Evolutionary conservation across 2,113 vertebrate genomes (phyloP), one percentile per base, ranked within the genome.

Genomic region (Vidua chalybeata): DNA sequence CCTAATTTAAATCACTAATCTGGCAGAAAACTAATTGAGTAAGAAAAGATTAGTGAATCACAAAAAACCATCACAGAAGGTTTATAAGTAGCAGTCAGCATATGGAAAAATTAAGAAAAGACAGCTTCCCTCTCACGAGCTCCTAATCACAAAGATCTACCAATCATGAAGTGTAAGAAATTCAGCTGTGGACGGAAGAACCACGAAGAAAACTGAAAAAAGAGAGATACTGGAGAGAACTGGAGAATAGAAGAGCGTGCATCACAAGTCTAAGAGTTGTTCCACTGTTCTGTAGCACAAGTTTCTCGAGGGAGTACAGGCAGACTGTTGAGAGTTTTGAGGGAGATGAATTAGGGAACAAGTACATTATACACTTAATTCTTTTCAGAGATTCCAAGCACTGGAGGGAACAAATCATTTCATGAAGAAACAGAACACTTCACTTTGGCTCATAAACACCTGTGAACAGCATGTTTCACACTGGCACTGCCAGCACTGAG

Each of bases 381-480:
- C 81, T 87, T 97, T 94, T 81, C 58, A 93, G 77, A 92, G 83
- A 93, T 90, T 84, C 87, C 52, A 86, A 86, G 75, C 3, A 0
- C 68, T 73, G 41, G 26, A 92, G 46, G 87, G 91, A 94, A 87
- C 45, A 78, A 93, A 81, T 52, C 82, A 93, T 86, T 83, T 90
- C 79, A 94, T 33, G 46, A 94, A 95, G 85, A 83, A 91, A 86
- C 68, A 89, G 77, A 89, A 66, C 83, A 89, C 88, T 94, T 87
- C 83, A 58, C 49, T 94, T 74, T 86, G 89, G 86, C 95, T 95
- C 77, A 49, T 15, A 39, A 96, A 87, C 89, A 97, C 94, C 96
- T 97, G 94, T 93, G 94, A 96, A 89, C 92, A 95, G 92, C 89
- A 95, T 91, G 87, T 35, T 90, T 84, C 82, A 28, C 91, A 43